Evolutionary conservation across 2,888 invertebrate genomes (phyloP).

Genomic region (Brachylomia viminalis): DNA sequence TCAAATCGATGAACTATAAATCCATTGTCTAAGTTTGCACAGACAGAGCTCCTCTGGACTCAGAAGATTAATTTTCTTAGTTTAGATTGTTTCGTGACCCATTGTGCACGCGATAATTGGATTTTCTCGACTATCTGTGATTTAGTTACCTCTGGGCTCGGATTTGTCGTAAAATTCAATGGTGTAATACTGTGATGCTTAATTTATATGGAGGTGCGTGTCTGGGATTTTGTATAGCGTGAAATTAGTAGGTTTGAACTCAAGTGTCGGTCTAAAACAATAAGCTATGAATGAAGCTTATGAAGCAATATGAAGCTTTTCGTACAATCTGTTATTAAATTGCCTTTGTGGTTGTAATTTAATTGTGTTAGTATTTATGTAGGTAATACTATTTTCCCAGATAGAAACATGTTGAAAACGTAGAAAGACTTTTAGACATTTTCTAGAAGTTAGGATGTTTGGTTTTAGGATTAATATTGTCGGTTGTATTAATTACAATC

Average conservation of each 20-base stretch:
- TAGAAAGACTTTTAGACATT: neutral
- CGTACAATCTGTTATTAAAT: conserved; percentile 25
- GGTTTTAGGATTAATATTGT: too few relatives aligned
- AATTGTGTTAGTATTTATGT: conserved; percentile 12
- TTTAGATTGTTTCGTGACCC: conserved; percentile 91
- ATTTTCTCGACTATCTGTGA: conserved; percentile 88
- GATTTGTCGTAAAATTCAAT: conserved; percentile 76
- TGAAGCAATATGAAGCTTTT: conserved; percentile 38
- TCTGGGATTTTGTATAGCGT: conserved; percentile 30
- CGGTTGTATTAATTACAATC: too few relatives aligned
- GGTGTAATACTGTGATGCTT: conserved; percentile 51
- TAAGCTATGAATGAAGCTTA: too few relatives aligned
- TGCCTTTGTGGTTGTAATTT: conserved; percentile 11
- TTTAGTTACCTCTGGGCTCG: conserved; percentile 86
- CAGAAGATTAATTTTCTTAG: conserved; percentile 91
- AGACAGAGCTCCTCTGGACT: conserved; percentile 89
- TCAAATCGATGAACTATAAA: conserved; percentile 90
- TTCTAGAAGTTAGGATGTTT: conserved; percentile 1
- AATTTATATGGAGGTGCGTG: conserved; percentile 54
- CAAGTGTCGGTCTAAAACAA: conserved; percentile 33
- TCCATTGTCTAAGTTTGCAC: conserved; percentile 90
- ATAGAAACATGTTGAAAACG: conserved; percentile 5
- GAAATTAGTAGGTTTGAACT: conserved; percentile 32
- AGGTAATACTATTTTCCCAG: neutral
- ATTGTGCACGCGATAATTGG: conserved; percentile 90